Evolutionary conservation across 2,888 invertebrate species (phyloP), one percentile per base, ranked within the genome.

Genomic region (Polydrusus pterygomalis): DNA sequence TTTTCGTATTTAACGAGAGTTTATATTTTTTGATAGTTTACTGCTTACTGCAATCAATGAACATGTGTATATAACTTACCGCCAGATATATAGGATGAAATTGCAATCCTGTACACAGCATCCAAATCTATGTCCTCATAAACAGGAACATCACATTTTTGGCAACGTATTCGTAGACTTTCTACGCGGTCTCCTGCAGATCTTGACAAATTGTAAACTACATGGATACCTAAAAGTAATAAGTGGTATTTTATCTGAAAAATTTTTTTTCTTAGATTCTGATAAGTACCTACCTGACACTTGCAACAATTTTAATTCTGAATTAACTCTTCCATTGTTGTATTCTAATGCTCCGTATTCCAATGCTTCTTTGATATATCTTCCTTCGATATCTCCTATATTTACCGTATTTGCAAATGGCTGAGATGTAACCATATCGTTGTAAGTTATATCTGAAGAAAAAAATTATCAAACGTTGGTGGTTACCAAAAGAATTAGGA

Each of bases 351-450:
- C 89, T 10, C 76, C 88, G 82, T 88, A 89, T 85, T 93, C 93
- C 15, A 93, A 88, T 11, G 93, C 91, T 75, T 91, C 90, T 70
- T 90, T 83, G 5, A 96, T 84, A 80, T 92, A 87, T 75, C 89
- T 86, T 0, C 96, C 96, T 65, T 89, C 88, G 70, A 96, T 85
- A 81, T 93, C 93, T 71, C 93, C 91, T 13, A 93, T 89, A 82
- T 94, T 92, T 75, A 95, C 88, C 58, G 90, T 91, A 86, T 96
- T 96, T 83, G 92, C 92, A 84, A 96, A 96, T 0, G 96, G 96
- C 75, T 92, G 89, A 20, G 92, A 90, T 80, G 91, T 91, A 6
- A 94, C 87, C 9, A 96, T 83, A 73, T 93, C 92, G 65, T 91
- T 92, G 49, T 92, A 93, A 0, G 93, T 94, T 11, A 94, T 90